Conservation (phyloP, 2,888 invertebrate genomes). For the Drosophila differens region DNA sequence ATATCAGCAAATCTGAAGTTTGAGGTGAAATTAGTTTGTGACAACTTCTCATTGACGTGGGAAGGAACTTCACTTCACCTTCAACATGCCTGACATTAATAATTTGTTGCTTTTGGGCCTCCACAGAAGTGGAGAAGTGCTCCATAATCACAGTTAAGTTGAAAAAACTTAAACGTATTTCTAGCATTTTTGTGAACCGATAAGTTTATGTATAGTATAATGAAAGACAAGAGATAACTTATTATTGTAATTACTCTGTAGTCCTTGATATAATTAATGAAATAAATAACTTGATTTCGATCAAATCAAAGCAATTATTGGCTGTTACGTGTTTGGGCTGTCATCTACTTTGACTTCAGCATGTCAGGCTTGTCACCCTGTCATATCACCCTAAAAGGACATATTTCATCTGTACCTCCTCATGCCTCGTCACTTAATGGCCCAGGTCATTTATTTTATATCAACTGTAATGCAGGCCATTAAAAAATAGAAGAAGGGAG, state of each 20-base stretch:
- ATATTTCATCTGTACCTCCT: not conserved
- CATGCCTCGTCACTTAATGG: not conserved
- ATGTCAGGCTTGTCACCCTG: not conserved
- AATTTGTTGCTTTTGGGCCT: not conserved
- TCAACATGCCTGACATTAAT: not conserved
- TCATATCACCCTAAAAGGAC: not conserved
- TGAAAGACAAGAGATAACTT: not conserved
- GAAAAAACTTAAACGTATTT: not conserved
- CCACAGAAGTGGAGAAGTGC: not conserved
- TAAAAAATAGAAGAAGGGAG: constrained; percentile 13
- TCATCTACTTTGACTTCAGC: not conserved
- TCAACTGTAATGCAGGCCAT: constrained; percentile 40
- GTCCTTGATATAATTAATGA: no score
- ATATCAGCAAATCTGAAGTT: not conserved
- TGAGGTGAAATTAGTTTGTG: not conserved
- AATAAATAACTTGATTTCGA: not conserved
- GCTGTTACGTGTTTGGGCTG: not conserved
- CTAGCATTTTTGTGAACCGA: not conserved
- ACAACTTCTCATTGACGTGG: not conserved
- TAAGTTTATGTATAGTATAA: not conserved
- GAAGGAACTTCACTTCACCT: not conserved
- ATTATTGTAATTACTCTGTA: not conserved
- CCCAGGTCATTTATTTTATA: constrained; percentile 21
- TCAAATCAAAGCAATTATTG: not conserved
- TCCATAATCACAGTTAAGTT: not conserved